Evolutionary conservation across 1,140 invertebrate species (phyloP), one percentile per base, ranked within the genome.

Genomic region (Metaphire vulgaris): DNA sequence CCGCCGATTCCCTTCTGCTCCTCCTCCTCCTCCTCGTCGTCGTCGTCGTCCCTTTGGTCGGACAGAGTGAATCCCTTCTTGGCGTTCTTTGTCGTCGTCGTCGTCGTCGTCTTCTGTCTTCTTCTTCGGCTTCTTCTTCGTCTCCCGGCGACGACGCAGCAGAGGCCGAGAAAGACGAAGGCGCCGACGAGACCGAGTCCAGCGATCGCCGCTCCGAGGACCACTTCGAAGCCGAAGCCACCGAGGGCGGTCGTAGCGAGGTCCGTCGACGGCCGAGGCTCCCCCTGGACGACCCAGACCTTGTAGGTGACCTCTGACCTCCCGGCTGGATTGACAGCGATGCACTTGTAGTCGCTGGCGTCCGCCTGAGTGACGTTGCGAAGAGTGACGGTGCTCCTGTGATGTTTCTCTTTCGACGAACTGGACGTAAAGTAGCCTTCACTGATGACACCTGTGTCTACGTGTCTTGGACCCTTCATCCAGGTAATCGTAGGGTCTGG

Each of bases 271-370:
- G 72, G 30, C 15, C n/a, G 65, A 33, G 76, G 75, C 28, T 76
- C 70, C n/a, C 80, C 78, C 2, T 79, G 81, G 14, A 77, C 69
- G 31, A 84, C 33, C 14, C 76, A 80, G 15, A 83, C 72, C 29
- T 74, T 79, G 71, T 80, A 84, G 33, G 77, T 76, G 1, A 82
- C 77, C 1, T 77, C 77, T 31, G 72, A 76, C 0, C 32, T 31
- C 2, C 82, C 83, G 14, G 80, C 78, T 21, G 78, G 78, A 74
- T 84, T 84, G 72, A 82, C 75, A 0, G 81, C 80, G 26, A 79
- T 72, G 74, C 83, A 84, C 29, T 79, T 77, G 69, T 84, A 84
- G n/a, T 68, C 65, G 33, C 76, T 76, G 15, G 72, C 70, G 70
- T 79, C 74, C 0, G 30, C 30, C 21, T 1, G 29, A 1, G 41